Evolutionary conservation across 2,797 vertebrate species (phyloP), one percentile per base, ranked within the genome.

Genomic region (Gymnocypris eckloni): DNA sequence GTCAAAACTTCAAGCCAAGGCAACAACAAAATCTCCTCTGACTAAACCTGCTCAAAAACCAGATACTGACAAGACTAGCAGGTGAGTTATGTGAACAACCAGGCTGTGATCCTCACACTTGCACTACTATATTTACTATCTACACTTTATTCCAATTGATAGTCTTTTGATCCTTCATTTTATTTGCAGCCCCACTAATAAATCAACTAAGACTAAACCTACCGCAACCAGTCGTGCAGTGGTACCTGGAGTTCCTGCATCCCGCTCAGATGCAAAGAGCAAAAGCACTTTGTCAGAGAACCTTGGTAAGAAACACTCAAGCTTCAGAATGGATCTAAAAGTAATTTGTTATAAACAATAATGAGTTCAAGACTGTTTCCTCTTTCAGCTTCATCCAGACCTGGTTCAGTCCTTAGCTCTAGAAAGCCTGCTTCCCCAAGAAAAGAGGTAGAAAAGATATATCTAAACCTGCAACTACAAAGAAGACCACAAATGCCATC

Each of bases 351-450:
- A 45, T 28, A 20, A 43, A 45, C n/a, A 64, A 2, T 43, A 61
- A 45, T 43, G n/a, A 61, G 54, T 37, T 76, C 18, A 76, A 79
- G 16, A 25, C 39, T 79, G 37, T 76, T 76, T 12, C 45, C 15
- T 69, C 11, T 28, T 77, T 41, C 92, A 99, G 98, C 93, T 82
- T 89, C 84, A 45, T 61, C 94, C 73, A 96, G 94, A 87, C 95
- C 93, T 45, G 95, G 94, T 66, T 91, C 95, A 5, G 88, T 94
- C 22, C 5, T 86, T 64, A 96, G 87, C 88, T 90, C 93, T 81
- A 87, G 94, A 90, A 99, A 97, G 93, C 93, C 94, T 48, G 94
- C 91, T 22, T 97, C 96, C 91, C 96, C 96, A 78, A 97, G 94
- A 91, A 98, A 96, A 41, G 97, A 98, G 90, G 95, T 96, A 12